phyloP scores from a whole-genome alignment of 1,140 invertebrate genomes.

The Mesaphorura yosii region DNA sequence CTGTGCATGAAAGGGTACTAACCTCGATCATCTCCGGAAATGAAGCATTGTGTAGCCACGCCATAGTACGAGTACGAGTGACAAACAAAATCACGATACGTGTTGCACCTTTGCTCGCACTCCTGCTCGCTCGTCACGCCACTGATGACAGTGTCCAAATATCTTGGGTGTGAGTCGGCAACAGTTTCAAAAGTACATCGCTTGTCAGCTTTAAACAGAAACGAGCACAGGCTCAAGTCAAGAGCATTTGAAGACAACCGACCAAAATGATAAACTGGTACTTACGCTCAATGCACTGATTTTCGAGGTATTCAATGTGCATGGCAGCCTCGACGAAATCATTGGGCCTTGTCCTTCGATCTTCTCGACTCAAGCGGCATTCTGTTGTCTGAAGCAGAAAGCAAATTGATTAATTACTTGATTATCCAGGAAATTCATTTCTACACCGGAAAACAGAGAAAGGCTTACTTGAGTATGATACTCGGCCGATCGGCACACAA shows the following conservation, averaged over 20 bases:
- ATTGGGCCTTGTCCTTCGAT: slow-evolving; percentile 36
- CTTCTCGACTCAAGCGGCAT: slow-evolving; percentile 39
- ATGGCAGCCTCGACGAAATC: slow-evolving; percentile 36
- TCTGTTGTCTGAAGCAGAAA: slow-evolving; percentile 33
- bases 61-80: slow-evolving; percentile 40
- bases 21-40: slow-evolving; percentile 36
- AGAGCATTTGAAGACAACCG: background rate
- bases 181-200: slow-evolving; percentile 34
- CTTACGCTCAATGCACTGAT: slow-evolving; percentile 39
- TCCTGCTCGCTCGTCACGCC: slow-evolving; percentile 35
- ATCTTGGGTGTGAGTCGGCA: slow-evolving; percentile 37
- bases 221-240: background rate
- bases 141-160: slow-evolving; percentile 38
- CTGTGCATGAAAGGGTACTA: background rate
- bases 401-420: background rate
- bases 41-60: slow-evolving; percentile 40
- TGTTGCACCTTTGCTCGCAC: slow-evolving; percentile 38
- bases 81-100: slow-evolving; percentile 38
- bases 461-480: slow-evolving; percentile 38
- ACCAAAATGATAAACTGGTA: background rate
- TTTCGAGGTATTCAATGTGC: slow-evolving; percentile 43
- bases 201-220: slow-evolving; percentile 29
- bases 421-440: background rate
- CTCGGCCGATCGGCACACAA: slow-evolving; percentile 40
- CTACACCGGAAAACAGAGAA: no score